A percentile compares a stretch with the other conserved stretches of the same genome.
Conservation (phyloP, 1,140 invertebrate genomes). For the Heliothis subflexa region DNA sequence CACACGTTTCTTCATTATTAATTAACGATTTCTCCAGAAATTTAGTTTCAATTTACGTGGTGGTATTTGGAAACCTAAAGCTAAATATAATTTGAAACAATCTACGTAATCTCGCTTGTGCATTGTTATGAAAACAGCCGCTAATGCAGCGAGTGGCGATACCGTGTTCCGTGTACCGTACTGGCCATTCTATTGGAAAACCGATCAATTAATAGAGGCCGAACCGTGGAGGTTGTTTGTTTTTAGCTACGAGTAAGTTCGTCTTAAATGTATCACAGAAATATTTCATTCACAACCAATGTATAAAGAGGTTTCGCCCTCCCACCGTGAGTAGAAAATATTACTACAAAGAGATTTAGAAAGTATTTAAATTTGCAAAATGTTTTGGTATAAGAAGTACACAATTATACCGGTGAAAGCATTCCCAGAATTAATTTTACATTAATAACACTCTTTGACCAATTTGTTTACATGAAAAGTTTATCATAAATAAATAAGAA, state of each 20-base stretch:
- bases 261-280: too few relatives aligned
- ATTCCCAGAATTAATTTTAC: not conserved
- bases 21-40: too few relatives aligned
- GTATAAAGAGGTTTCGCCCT: too few relatives aligned
- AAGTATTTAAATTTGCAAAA: too few relatives aligned
- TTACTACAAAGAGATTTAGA: too few relatives aligned
- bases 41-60: too few relatives aligned
- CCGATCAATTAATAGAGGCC: conserved; percentile 41
- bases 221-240: conserved; percentile 5
- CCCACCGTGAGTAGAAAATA: too few relatives aligned
- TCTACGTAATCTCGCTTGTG: conserved; percentile 7
- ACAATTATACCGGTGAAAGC: not conserved
- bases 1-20: too few relatives aligned
- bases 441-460: conserved; percentile 2
- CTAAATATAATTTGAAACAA: not conserved
- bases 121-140: conserved; percentile 32
- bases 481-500: conserved; percentile 24
- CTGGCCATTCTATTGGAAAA: conserved; percentile 23
- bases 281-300: too few relatives aligned
- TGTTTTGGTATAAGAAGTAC: not conserved
- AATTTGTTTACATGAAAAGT: not conserved
- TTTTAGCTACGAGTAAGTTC: not conserved
- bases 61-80: not conserved
- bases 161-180: conserved; percentile 32
- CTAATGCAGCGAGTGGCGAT: conserved; percentile 26